phyloP scores from a whole-genome alignment of 2,113 vertebrate species.

The Condylura cristata region DNA sequence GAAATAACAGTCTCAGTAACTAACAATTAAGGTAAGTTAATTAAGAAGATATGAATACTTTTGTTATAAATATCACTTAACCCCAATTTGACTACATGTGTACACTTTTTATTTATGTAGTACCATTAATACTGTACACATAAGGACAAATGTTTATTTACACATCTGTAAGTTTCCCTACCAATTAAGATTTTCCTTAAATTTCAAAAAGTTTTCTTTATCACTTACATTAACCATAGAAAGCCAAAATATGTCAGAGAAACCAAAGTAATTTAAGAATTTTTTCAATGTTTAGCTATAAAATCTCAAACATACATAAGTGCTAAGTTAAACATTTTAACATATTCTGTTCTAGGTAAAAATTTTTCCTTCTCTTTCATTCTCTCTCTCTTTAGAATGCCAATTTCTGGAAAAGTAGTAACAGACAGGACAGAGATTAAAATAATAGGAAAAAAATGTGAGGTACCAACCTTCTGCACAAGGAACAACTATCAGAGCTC shows the following conservation, averaged over 20 bases:
- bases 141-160: not conserved
- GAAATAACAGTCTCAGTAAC: conserved; percentile 23
- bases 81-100: conserved; percentile 54
- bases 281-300: conserved; percentile 14
- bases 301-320: not conserved
- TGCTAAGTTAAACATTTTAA: conserved; percentile 38
- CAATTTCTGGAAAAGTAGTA: conserved; percentile 75
- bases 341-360: conserved; percentile 14
- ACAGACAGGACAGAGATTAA: conserved; percentile 76
- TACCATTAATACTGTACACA: conserved; percentile 42
- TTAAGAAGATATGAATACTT: conserved; percentile 34
- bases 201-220: conserved; percentile 48
- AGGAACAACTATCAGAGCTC: conserved; percentile 99
- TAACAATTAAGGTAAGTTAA: conserved; percentile 37
- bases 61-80: conserved; percentile 40
- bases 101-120: not conserved
- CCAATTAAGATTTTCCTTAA: conserved; percentile 15
- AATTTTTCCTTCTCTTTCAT: conserved; percentile 12
- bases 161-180: conserved; percentile 43
- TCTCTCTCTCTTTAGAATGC: not conserved
- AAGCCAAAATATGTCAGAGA: conserved; percentile 49
- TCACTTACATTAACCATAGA: conserved; percentile 47
- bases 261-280: conserved; percentile 19
- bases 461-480: conserved; percentile 98
- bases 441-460: conserved; percentile 66